Conservation (phyloP, 2,113 vertebrate species). For the Scartelaos histophorus region DNA sequence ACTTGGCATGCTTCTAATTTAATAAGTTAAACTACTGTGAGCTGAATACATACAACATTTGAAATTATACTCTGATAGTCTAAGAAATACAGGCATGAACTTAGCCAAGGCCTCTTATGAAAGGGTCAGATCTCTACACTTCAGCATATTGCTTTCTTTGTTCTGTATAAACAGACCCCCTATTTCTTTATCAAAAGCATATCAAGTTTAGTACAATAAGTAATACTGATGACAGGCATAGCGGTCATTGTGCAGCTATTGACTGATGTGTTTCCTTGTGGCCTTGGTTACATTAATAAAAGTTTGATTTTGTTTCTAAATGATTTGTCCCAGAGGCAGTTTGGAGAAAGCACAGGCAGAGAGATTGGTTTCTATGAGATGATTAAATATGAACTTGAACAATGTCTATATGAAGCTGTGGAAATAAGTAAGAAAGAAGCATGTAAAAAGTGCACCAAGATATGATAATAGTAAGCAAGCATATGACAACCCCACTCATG, state of each 20-base stretch:
- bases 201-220: conserved; percentile 17
- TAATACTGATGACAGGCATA: conserved; percentile 31
- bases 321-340: conserved; percentile 42
- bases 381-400: conserved; percentile 8
- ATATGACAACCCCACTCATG: conserved; percentile 32
- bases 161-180: conserved; percentile 41
- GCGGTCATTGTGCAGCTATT: conserved; percentile 39
- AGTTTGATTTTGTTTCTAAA: conserved; percentile 26
- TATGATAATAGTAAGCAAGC: conserved; percentile 8
- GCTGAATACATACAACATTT: conserved; percentile 17
- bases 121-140: conserved; percentile 22
- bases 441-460: conserved; percentile 16
- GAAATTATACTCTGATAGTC: conserved; percentile 22
- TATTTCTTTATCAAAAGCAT: conserved; percentile 25
- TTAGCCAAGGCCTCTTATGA: conserved; percentile 1
- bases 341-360: conserved; percentile 49
- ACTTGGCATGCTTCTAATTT: conserved; percentile 57
- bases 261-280: conserved; percentile 11
- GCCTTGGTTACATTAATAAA: conserved; percentile 23
- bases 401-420: conserved; percentile 27
- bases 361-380: conserved; percentile 18
- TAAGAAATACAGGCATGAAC: conserved; percentile 22
- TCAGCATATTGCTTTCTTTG: conserved; percentile 63
- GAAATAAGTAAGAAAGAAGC: conserved; percentile 23
- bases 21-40: conserved; percentile 34